A percentile compares a stretch with the other conserved stretches of the same genome.
Evolutionary conservation across 2,113 vertebrate genomes (phyloP).

Genomic region (Alethe diademata): DNA sequence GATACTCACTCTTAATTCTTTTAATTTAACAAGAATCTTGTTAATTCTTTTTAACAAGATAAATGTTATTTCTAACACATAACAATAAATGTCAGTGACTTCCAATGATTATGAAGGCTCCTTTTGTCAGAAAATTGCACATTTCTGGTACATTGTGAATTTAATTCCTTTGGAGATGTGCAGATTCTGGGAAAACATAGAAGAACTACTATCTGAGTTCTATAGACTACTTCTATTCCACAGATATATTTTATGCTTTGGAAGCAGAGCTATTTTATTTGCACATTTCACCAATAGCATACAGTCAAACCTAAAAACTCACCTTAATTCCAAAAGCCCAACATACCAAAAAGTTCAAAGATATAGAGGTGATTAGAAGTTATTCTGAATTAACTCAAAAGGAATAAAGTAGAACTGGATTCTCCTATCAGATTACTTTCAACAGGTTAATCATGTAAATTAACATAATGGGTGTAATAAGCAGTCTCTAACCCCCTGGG

Average conservation of each 20-base stretch:
- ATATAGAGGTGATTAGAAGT: not conserved
- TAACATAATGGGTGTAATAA: not conserved
- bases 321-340: not conserved
- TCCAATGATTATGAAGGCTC: not conserved
- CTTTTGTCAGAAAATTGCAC: not conserved
- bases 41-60: not conserved
- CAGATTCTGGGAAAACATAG: not conserved
- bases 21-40: not conserved
- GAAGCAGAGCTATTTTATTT: not conserved
- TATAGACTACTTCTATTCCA: not conserved
- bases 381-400: constrained; percentile 4
- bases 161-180: not conserved
- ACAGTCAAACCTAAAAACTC: not conserved
- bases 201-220: not conserved
- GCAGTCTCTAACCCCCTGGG: not conserved
- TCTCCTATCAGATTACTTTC: constrained; percentile 27
- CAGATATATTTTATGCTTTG: not conserved
- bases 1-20: not conserved
- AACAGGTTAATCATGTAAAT: constrained; percentile 14
- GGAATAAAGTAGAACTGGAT: constrained; percentile 1
- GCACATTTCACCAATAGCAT: not conserved
- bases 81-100: not conserved
- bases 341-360: not conserved
- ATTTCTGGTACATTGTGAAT: not conserved
- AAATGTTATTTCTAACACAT: not conserved